These are phyloP conservation scores for Chauna torquata DNA, from an alignment of 2,113 vertebrate species.

Conservation along the genomic window DNA sequence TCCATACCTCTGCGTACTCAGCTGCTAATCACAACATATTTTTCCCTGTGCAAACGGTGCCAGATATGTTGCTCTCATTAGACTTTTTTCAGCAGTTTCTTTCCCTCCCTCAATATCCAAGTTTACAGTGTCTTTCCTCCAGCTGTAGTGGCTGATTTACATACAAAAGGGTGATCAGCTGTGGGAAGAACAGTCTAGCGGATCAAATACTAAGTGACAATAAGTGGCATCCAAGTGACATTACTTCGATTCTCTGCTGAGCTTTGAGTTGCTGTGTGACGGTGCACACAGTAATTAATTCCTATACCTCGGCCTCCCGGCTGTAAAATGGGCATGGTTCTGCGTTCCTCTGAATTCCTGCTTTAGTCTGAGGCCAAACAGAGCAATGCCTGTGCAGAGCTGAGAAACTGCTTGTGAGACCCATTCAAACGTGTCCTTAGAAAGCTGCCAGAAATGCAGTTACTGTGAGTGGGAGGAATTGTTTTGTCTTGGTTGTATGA, in stretches of 20 bases:
- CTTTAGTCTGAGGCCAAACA: neutral
- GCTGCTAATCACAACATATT: neutral
- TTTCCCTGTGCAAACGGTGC: neutral
- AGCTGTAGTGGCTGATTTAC: conserved; percentile 20
- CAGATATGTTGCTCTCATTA: neutral
- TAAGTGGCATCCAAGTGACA: conserved; percentile 53
- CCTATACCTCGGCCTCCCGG: neutral
- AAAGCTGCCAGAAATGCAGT: neutral
- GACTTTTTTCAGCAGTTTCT: neutral
- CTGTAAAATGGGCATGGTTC: neutral
- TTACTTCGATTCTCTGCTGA: conserved; percentile 54
- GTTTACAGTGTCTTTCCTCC: neutral
- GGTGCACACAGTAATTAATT: conserved; percentile 34
- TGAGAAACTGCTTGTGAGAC: neutral
- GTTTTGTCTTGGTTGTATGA: neutral
- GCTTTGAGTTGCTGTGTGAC: conserved; percentile 32
- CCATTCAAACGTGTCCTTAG: neutral
- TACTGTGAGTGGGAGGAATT: neutral
- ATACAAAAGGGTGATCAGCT: conserved; percentile 52
- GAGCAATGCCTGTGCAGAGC: neutral
- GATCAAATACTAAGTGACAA: conserved; percentile 58
- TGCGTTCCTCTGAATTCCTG: neutral
- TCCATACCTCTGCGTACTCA: neutral
- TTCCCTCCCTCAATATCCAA: neutral
- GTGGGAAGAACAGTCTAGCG: conserved; percentile 29